phyloP scores from a whole-genome alignment of 2,888 invertebrate genomes.

The Agrotis ipsilon region DNA sequence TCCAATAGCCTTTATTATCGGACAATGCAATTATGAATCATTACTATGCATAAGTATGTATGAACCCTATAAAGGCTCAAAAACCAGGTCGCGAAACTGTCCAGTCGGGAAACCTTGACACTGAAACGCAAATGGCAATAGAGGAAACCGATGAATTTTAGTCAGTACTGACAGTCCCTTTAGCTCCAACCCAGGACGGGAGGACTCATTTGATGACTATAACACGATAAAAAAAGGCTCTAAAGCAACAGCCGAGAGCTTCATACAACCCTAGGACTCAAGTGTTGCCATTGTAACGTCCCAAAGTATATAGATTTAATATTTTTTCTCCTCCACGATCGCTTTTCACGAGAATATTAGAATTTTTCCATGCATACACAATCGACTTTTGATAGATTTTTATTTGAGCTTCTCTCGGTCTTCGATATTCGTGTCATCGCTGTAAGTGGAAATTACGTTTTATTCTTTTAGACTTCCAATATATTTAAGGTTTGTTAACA shows the following conservation, averaged over 20 bases:
- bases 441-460: constrained; percentile 6
- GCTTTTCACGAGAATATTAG: constrained; percentile 54
- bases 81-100: too few species aligned
- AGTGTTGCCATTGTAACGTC: constrained; percentile 56
- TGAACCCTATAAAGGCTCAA: too few species aligned
- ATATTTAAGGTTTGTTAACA: too few species aligned
- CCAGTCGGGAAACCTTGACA: too few species aligned
- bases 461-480: constrained; percentile 1
- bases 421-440: constrained; percentile 20
- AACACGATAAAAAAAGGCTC: not conserved
- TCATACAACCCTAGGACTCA: constrained; percentile 28
- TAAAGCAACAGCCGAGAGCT: constrained; percentile 11
- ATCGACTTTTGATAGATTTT: constrained; percentile 61
- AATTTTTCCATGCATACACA: constrained; percentile 68
- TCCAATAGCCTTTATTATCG: too few species aligned
- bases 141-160: too few species aligned
- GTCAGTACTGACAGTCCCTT: too few species aligned
- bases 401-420: constrained; percentile 43
- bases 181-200: too few species aligned
- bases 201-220: too few species aligned
- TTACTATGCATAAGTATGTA: too few species aligned
- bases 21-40: too few species aligned
- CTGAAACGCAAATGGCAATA: too few species aligned
- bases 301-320: constrained; percentile 60
- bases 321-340: constrained; percentile 49